Evolutionary conservation across 2,888 invertebrate species (phyloP).

Genomic region (Rhyacophila evoluta): DNA sequence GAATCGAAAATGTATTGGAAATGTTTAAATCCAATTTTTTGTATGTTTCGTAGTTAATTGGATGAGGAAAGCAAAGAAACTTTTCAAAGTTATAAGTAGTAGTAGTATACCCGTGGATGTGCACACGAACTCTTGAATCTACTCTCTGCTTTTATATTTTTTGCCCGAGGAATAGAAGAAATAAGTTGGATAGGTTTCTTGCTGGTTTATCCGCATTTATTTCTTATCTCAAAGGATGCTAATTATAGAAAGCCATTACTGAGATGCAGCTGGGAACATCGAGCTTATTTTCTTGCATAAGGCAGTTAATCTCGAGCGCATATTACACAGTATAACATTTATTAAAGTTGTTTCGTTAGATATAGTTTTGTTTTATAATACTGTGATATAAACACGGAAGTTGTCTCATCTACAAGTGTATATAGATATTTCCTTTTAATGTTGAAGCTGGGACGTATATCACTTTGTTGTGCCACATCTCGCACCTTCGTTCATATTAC

Average conservation of each 20-base stretch:
- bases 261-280: constrained; percentile 29
- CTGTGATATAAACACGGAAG: too few species aligned
- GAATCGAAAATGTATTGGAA: too few species aligned
- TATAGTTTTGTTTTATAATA: too few species aligned
- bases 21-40: too few species aligned
- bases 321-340: constrained; percentile 12
- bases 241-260: constrained; percentile 42
- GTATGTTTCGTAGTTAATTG: not conserved
- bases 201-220: constrained; percentile 21
- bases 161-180: constrained; percentile 11
- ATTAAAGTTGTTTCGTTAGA: too few species aligned
- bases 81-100: not conserved
- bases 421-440: too few species aligned
- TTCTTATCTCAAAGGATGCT: constrained; percentile 35
- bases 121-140: not conserved
- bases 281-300: constrained; percentile 1
- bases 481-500: too few species aligned
- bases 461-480: too few species aligned
- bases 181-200: constrained; percentile 29
- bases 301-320: constrained; percentile 15
- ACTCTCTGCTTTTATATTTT: not conserved
- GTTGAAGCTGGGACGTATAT: too few species aligned
- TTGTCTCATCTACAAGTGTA: too few species aligned
- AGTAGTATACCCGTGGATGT: not conserved
- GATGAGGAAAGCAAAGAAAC: not conserved